Evolutionary conservation across 1,140 invertebrate species (phyloP), one percentile per base, ranked within the genome.

Genomic region (Apis dorsata): DNA sequence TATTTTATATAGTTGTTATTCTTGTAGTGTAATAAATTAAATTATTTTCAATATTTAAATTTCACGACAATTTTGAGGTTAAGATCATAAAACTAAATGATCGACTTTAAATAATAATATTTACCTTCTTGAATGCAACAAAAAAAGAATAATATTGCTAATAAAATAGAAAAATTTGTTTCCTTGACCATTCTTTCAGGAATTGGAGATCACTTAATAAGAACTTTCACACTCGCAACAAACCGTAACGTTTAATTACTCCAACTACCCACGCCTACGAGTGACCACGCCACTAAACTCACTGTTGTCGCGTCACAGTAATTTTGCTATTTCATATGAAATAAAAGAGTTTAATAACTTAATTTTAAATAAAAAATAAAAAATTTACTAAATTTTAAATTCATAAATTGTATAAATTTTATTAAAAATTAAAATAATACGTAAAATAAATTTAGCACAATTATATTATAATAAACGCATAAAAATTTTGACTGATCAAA

Each of bases 71-170:
- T 21, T 60, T 79, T 11, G 44, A 86, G 69, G 69, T 80, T 74
- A 86, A 57, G 60, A 15, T 55, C 4, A 57, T 2, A 53, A 66
- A 28, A 59, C 19, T 28, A 24, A 66, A 60, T 21, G 62, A 28
- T 69, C 28, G 12, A 44, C 55, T 51, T 49, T 15, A 10, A 70
- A 17, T 55, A n/a, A 24, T 2, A 10, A n/a, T 19, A 28, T 2
- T 76, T 78, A 89, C 88, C 88, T 86, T 89, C 63, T 5, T 86
- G 69, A 15, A 88, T 17, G n/a, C 76, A 88, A 28, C 81, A 89
- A n/a, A 78, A 21, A 8, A 86, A 19, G 10, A 85, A 34, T 44
- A 88, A 72, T n/a, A 49, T 19, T 49, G 44, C 28, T 9, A 66
- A n/a, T 13, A 89, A 51, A 24, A 60, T 28, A 65, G 15, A 28